phyloP scores from a whole-genome alignment of 1,140 invertebrate genomes.

The Maniola jurtina region DNA sequence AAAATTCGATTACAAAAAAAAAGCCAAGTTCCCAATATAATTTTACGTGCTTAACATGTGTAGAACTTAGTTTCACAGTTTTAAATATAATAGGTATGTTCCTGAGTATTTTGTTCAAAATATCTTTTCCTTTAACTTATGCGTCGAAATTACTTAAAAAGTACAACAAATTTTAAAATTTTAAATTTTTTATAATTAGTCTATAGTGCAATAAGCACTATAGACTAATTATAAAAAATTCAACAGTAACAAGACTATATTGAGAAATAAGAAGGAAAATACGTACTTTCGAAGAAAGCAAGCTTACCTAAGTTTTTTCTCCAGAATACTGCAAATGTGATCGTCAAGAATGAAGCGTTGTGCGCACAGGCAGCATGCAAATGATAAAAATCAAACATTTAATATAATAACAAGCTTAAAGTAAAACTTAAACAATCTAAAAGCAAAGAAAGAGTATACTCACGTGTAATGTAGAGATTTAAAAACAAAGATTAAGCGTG shows the following conservation, averaged over 20 bases:
- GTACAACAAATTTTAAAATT: too few relatives aligned
- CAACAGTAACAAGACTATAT: not conserved
- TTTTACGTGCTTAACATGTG: too few relatives aligned
- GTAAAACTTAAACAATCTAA: slow-evolving; percentile 21
- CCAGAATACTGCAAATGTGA: slow-evolving; percentile 84
- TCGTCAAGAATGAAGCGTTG: slow-evolving; percentile 76
- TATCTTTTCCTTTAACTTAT: too few relatives aligned
- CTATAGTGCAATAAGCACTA: not conserved
- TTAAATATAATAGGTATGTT: too few relatives aligned
- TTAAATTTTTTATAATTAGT: too few relatives aligned
- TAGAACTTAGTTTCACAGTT: too few relatives aligned
- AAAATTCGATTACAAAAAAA: too few relatives aligned
- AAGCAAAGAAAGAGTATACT: slow-evolving; percentile 35
- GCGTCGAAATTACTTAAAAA: too few relatives aligned
- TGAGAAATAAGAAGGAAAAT: slow-evolving; percentile 26
- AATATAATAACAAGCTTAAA: slow-evolving; percentile 55
- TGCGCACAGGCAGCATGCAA: slow-evolving; percentile 77
- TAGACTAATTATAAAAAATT: not conserved
- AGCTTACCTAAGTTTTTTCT: slow-evolving; percentile 89
- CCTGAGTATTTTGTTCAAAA: too few relatives aligned
- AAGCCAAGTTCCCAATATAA: too few relatives aligned
- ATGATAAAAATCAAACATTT: slow-evolving; percentile 72
- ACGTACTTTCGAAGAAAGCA: slow-evolving; percentile 35
- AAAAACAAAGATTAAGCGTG: slow-evolving; percentile 40
- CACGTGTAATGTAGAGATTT: slow-evolving; percentile 32